Conservation (phyloP, 1,140 invertebrate species). For the Aphelenchoides besseyi region DNA sequence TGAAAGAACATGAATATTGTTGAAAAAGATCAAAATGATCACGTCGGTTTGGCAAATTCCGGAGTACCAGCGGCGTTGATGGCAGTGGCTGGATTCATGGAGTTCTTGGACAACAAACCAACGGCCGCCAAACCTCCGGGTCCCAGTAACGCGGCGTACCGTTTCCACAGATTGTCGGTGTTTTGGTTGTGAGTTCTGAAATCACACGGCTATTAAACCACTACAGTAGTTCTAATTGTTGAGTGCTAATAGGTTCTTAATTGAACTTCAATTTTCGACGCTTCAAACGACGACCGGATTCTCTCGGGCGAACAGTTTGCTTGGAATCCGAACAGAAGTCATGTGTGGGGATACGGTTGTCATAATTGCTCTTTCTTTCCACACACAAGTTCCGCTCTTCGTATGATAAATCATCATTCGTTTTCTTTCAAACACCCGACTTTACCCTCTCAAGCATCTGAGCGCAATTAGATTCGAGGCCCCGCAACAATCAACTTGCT, state of each 20-base stretch:
- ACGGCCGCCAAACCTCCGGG: slow-evolving; percentile 49
- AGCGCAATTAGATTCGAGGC: no score
- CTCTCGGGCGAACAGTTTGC: not conserved
- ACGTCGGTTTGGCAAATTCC: slow-evolving; percentile 17
- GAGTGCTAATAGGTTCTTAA: slow-evolving; percentile 3
- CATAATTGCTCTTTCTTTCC: not conserved
- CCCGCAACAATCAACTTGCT: no score
- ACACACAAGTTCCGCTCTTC: not conserved
- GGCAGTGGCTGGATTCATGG: not conserved
- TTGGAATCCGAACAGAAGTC: not conserved
- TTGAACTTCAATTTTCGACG: not conserved
- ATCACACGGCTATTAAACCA: slow-evolving; percentile 9
- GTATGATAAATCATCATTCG: no score
- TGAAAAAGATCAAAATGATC: not conserved
- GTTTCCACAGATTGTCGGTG: slow-evolving; percentile 45
- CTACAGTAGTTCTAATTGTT: not conserved
- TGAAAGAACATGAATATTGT: not conserved
- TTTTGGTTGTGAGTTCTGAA: slow-evolving; percentile 32
- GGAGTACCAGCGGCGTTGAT: not conserved
- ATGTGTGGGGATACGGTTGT: not conserved
- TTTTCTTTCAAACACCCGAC: no score
- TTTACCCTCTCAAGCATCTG: no score
- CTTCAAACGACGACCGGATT: not conserved
- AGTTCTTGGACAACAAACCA: slow-evolving; percentile 32
- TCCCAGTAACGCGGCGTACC: slow-evolving; percentile 46